These are phyloP conservation scores for Glyphotaelius pellucidus DNA, from an alignment of 2,888 invertebrate genomes.

Conservation along the genomic window DNA sequence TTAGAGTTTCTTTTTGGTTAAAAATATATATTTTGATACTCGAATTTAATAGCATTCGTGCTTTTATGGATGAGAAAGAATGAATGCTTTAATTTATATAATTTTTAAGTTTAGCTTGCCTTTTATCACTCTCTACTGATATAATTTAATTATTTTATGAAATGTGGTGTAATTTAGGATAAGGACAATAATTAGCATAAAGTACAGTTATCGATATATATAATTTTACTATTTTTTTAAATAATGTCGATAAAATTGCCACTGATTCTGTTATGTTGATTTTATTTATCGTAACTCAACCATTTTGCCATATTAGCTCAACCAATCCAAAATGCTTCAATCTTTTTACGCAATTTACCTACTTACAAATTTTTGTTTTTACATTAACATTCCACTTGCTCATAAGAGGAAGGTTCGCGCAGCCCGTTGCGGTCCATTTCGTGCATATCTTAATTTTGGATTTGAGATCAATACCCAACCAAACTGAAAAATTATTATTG, in stretches of 20 bases:
- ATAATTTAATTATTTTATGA: neutral
- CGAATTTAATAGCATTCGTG: neutral
- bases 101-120: neutral
- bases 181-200: neutral
- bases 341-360: neutral
- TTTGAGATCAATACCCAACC: too few relatives aligned
- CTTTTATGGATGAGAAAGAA: neutral
- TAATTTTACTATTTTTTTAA: neutral
- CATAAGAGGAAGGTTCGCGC: too few relatives aligned
- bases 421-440: too few relatives aligned
- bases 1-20: neutral
- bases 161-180: neutral
- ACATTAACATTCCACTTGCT: neutral
- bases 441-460: too few relatives aligned
- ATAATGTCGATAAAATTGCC: neutral
- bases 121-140: neutral
- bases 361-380: neutral
- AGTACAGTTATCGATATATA: neutral
- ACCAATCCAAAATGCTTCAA: neutral
- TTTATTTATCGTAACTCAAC: neutral
- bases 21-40: neutral
- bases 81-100: neutral
- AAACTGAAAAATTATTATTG: too few relatives aligned
- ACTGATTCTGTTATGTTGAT: neutral
- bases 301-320: neutral